These are phyloP conservation scores for Naso thynnoides DNA, from an alignment of 2,797 vertebrate species.

Conservation along the genomic window DNA sequence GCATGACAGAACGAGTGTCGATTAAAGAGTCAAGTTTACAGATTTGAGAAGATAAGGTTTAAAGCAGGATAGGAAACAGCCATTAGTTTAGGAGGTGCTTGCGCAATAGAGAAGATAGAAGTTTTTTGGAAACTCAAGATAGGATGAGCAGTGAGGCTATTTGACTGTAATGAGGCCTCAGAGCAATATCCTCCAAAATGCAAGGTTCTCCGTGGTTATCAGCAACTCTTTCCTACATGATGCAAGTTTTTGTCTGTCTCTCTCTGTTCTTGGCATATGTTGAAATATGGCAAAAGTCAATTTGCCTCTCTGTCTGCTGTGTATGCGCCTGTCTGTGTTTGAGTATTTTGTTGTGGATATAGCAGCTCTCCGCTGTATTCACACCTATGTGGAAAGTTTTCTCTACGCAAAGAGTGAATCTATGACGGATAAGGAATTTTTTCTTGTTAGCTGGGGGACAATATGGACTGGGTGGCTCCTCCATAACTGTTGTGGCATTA, in stretches of 20 bases:
- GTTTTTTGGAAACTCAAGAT: no score
- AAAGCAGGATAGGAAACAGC: no score
- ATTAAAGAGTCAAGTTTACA: no score
- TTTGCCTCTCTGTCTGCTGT: slow-evolving; percentile 24
- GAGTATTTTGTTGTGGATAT: slow-evolving; percentile 62
- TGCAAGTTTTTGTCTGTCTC: not conserved
- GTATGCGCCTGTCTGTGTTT: slow-evolving; percentile 31
- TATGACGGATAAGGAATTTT: slow-evolving; percentile 11
- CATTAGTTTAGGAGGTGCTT: no score
- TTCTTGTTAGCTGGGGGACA: slow-evolving; percentile 22
- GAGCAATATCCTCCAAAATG: no score
- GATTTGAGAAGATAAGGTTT: no score
- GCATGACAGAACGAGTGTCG: no score
- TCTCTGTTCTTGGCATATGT: slow-evolving; percentile 11
- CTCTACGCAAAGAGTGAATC: slow-evolving; percentile 33
- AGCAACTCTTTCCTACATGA: not conserved
- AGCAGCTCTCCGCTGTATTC: slow-evolving; percentile 63
- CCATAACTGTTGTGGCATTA: slow-evolving; percentile 67
- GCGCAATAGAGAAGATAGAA: no score
- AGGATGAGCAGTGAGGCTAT: no score
- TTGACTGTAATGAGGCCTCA: no score
- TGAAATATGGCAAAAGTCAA: slow-evolving; percentile 12
- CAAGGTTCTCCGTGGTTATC: not conserved
- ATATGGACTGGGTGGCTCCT: slow-evolving; percentile 6
- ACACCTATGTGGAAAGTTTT: slow-evolving; percentile 47